These are phyloP conservation scores for Zeuzera pyrina DNA, from an alignment of 2,888 invertebrate species.

Conservation along the genomic window DNA sequence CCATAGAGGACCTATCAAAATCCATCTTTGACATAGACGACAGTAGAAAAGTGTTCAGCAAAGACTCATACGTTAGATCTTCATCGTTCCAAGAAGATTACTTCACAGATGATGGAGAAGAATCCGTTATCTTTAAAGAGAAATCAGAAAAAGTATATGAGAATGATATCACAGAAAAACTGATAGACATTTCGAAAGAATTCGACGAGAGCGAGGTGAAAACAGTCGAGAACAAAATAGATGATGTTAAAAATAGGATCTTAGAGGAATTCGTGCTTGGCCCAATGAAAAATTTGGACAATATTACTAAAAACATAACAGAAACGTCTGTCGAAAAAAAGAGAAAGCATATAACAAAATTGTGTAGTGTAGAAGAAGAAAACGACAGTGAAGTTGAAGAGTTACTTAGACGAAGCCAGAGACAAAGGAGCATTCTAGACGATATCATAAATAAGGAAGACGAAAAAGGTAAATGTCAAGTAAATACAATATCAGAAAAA, in stretches of 20 bases:
- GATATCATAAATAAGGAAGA: conserved; percentile 78
- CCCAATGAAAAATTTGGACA: conserved; percentile 41
- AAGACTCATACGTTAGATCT: conserved; percentile 60
- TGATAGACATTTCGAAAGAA: conserved; percentile 60
- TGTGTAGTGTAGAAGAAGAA: conserved; percentile 61
- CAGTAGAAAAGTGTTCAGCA: conserved; percentile 59
- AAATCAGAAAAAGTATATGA: conserved; percentile 59
- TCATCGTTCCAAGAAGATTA: conserved; percentile 67
- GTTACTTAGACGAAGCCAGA: conserved; percentile 76
- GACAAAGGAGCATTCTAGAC: conserved; percentile 79
- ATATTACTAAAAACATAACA: conserved; percentile 51
- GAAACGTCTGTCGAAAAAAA: conserved; percentile 54
- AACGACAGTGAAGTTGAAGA: conserved; percentile 76
- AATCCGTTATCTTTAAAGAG: conserved; percentile 48
- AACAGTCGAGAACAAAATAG: conserved; percentile 39
- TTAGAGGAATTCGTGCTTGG: conserved; percentile 57
- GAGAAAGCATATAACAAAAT: conserved; percentile 34
- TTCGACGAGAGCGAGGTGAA: conserved; percentile 52
- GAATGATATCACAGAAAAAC: conserved; percentile 62
- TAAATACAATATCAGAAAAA: conserved; percentile 39
- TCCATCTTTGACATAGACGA: conserved; percentile 67
- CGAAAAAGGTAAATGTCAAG: conserved; percentile 66
- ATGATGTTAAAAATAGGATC: conserved; percentile 56
- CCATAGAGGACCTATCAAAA: conserved; percentile 72
- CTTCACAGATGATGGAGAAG: conserved; percentile 51